Evolutionary conservation across 2,113 vertebrate genomes (phyloP), one percentile per base, ranked within the genome.

Genomic region (Lates calcarifer): DNA sequence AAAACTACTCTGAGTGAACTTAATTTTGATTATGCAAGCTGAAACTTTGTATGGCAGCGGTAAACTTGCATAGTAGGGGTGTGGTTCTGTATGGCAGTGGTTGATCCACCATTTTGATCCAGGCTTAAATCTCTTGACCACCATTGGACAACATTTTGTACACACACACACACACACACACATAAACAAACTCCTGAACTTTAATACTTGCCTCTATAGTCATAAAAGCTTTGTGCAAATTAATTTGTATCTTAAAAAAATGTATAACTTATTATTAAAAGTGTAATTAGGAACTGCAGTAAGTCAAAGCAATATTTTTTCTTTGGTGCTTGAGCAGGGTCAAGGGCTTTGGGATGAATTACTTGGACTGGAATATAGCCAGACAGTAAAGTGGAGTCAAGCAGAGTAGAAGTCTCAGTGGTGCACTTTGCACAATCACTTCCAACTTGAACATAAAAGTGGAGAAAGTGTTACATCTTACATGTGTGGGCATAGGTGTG

Each of bases 331-430:
- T 7, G 45, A 47, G 18, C 45, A 47, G 18, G 17, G 74, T 83
- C 56, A 63, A 66, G 31, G 37, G 64, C 29, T 58, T n/a, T 5
- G 28, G 35, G 35, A 77, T 86, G 14, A 77, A 74, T 74, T 45
- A 61, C 71, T 28, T 41, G 1, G 26, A 35, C 39, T 74, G 22
- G 49, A n/a, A n/a, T n/a, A 7, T n/a, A 51, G 49, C 22, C 49
- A 51, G 45, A 47, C 45, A 47, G 49, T 51, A 51, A 6, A 22
- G 49, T 51, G 49, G 49, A 22, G 20, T 8, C 49, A n/a, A n/a
- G 3, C 12, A 22, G 8, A 51, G 49, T n/a, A 51, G 9, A 7
- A 49, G 20, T 3, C n/a, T 22, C 49, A 41, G 39, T 41, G 39
- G 12, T 14, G 47, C 20, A 49, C 8, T n/a, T 5, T 22, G 20